phyloP scores from a whole-genome alignment of 2,888 invertebrate species.

The Leptinotarsa juncta region DNA sequence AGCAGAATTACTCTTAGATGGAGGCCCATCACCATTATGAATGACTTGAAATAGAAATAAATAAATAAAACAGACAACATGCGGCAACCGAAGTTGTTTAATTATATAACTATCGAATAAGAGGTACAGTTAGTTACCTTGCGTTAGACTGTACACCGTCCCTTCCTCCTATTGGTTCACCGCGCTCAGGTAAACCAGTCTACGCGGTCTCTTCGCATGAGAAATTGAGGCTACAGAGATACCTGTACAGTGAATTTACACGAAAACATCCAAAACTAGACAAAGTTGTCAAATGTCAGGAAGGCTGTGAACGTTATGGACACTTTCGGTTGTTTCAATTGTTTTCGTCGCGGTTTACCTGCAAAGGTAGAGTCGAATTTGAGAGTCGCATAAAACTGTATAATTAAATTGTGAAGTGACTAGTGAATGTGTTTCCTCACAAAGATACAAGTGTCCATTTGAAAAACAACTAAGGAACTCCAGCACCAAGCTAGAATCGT shows the following conservation, averaged over 20 bases:
- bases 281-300: conserved; percentile 47
- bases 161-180: conserved; percentile 43
- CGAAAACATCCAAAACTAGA: conserved; percentile 47
- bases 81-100: conserved; percentile 54
- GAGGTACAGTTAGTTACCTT: conserved; percentile 59
- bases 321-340: conserved; percentile 41
- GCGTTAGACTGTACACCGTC: conserved; percentile 59
- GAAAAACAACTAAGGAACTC: conserved; percentile 6
- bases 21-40: conserved; percentile 35
- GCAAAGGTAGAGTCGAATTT: conserved; percentile 15
- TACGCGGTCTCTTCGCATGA: conserved; percentile 59
- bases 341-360: conserved; percentile 27
- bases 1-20: conserved; percentile 2
- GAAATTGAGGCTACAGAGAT: conserved; percentile 57
- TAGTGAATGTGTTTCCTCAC: conserved; percentile 34
- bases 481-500: conserved; percentile 22
- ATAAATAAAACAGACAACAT: conserved; percentile 51
- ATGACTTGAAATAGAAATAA: conserved; percentile 46
- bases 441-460: not conserved
- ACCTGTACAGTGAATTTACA: conserved; percentile 51
- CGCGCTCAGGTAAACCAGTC: conserved; percentile 63
- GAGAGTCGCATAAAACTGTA: conserved; percentile 12
- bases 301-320: conserved; percentile 53
- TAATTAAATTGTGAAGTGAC: conserved; percentile 26
- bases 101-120: conserved; percentile 62